Evolutionary conservation across 2,113 vertebrate species (phyloP), one percentile per base, ranked within the genome.

Genomic region (Poecile atricapillus): DNA sequence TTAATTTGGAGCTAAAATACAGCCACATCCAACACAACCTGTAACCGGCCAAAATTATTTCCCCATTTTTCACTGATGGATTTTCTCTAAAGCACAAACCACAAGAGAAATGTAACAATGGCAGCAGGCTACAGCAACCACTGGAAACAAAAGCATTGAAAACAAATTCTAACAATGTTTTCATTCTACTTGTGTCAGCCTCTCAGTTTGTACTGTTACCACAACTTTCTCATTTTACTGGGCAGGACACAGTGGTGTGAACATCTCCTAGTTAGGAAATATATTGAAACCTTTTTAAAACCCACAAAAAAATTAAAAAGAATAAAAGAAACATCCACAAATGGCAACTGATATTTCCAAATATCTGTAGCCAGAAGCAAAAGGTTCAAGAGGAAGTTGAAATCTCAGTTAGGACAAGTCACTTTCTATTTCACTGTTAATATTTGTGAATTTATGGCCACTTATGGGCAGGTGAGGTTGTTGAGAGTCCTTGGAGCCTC

Each of bases 21-120:
- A 1, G 77, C 53, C 11, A 10, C 4, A n/a, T 7, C 58, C n/a
- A 62, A 39, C 33, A n/a, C 10, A 8, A 24, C 44, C 35, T 33
- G 7, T 18, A 53, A 43, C 24, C 15, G 30, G 21, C 18, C 58
- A 83, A 25, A 85, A n/a, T 33, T 2, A 44, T 47, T 67, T 41
- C 53, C 55, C 35, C 12, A 0, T 44, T 83, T 83, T 52, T 77
- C 63, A 47, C 13, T 39, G 78, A 91, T 74, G 70, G 64, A 14
- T 83, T 93, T 92, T 56, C 90, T 71, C 65, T 84, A 93, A 94
- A 86, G 94, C 90, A 94, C 88, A 92, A 96, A 92, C 18, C 56
- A 84, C 37, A 81, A 9, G 3, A 75, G 35, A 27, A 10, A 52
- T 0, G 13, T 43, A 37, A 73, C 73, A 50, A 31, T 1, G 25